phyloP scores from a whole-genome alignment of 1,140 invertebrate genomes.

The Paracyclopina nana region DNA sequence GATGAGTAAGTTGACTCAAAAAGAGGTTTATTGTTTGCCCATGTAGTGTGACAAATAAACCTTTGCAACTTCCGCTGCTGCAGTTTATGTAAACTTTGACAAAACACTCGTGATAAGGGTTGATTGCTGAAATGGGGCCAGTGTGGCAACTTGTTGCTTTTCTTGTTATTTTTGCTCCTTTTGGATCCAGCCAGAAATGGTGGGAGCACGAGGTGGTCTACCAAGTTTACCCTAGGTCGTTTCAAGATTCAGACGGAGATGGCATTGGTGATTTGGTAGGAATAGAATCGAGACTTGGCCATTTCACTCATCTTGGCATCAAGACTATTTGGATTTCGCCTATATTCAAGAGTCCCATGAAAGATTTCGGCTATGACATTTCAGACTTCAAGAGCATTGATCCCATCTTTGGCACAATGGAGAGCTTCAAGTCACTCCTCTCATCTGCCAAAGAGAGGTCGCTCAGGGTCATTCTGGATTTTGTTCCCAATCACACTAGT shows the following conservation, averaged over 20 bases:
- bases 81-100: too few species aligned
- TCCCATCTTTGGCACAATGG: slow-evolving; percentile 36
- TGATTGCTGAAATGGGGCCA: too few species aligned
- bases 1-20: too few species aligned
- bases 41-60: too few species aligned
- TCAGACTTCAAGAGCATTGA: slow-evolving; percentile 38
- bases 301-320: slow-evolving; percentile 34
- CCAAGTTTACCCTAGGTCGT: slow-evolving; percentile 33
- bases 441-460: slow-evolving; percentile 29
- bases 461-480: slow-evolving; percentile 53
- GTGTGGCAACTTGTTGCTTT: too few species aligned
- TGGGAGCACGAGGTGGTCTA: slow-evolving; percentile 42
- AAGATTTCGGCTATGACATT: slow-evolving; percentile 45
- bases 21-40: too few species aligned
- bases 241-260: slow-evolving; percentile 33
- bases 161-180: too few species aligned
- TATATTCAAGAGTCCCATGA: slow-evolving; percentile 43
- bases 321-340: slow-evolving; percentile 46
- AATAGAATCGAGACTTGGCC: slow-evolving; percentile 28
- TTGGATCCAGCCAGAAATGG: slow-evolving; percentile 40
- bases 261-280: slow-evolving; percentile 30
- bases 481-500: slow-evolving; percentile 65
- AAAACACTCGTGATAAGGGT: too few species aligned
- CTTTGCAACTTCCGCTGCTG: too few species aligned
- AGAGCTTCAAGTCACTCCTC: slow-evolving; percentile 36